Evolutionary conservation across 2,797 vertebrate species (phyloP).

Genomic region (Tangara arthus): DNA sequence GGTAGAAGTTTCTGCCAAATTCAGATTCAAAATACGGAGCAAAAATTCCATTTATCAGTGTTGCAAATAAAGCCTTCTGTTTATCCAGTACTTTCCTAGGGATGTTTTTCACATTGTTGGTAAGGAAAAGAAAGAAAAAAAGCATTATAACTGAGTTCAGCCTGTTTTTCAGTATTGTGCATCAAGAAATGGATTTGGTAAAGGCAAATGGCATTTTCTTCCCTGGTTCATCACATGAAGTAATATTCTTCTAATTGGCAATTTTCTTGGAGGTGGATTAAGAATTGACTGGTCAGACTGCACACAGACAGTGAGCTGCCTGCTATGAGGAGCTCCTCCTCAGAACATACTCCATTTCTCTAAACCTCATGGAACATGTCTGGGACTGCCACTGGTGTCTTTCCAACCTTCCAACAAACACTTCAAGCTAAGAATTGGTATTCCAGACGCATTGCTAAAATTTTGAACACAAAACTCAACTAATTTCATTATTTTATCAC

Average conservation of each 20-base stretch:
- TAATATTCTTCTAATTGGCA: not conserved
- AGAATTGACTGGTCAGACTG: not conserved
- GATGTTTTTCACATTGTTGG: not conserved
- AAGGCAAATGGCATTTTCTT: not conserved
- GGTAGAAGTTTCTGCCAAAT: conserved; percentile 51
- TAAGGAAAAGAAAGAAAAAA: not conserved
- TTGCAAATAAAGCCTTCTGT: conserved; percentile 61
- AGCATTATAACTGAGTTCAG: not conserved
- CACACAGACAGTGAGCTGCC: not conserved
- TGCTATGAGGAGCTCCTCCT: not conserved
- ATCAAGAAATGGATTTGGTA: not conserved
- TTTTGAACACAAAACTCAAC: not conserved
- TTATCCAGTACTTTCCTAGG: conserved; percentile 77
- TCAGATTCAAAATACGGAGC: conserved; percentile 84
- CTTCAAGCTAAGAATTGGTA: not conserved
- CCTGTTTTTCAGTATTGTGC: not conserved
- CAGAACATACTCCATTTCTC: not conserved
- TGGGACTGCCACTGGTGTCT: not conserved
- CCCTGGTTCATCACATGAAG: not conserved
- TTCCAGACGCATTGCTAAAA: not conserved
- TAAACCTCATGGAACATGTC: not conserved
- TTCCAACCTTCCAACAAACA: not conserved
- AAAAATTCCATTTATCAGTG: conserved; percentile 74
- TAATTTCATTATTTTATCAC: not conserved
- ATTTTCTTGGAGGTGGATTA: not conserved